phyloP scores from a whole-genome alignment of 2,888 invertebrate species.

The Volucella zonaria region DNA sequence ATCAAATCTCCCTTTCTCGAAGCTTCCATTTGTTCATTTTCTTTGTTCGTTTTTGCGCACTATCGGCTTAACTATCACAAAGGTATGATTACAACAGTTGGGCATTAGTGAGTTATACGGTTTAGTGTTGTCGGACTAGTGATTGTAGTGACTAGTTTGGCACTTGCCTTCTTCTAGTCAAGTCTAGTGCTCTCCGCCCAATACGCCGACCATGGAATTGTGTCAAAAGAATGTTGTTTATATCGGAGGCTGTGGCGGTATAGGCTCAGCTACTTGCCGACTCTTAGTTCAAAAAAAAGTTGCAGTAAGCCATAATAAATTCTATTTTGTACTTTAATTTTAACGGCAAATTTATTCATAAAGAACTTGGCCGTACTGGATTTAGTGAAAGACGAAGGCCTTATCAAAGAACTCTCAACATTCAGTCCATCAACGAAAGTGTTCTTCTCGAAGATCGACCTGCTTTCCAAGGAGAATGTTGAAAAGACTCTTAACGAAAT shows the following conservation, averaged over 20 bases:
- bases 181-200: too few relatives aligned
- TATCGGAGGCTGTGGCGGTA: conserved; percentile 78
- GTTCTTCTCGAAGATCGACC: conserved; percentile 78
- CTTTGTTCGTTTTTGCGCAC: too few relatives aligned
- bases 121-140: too few relatives aligned
- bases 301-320: conserved; percentile 72
- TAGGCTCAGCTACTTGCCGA: conserved; percentile 78
- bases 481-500: conserved; percentile 77
- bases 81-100: too few relatives aligned
- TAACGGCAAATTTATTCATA: background rate
- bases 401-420: conserved; percentile 78
- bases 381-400: conserved; percentile 79
- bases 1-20: too few relatives aligned
- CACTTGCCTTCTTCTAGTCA: too few relatives aligned
- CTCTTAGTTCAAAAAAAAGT: conserved; percentile 78
- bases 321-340: background rate
- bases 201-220: conserved; percentile 74
- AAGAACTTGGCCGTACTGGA: conserved; percentile 79
- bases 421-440: conserved; percentile 76
- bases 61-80: too few relatives aligned
- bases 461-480: conserved; percentile 77
- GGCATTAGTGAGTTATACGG: too few relatives aligned
- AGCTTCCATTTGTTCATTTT: too few relatives aligned
- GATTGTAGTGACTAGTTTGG: too few relatives aligned
- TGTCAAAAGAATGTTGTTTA: conserved; percentile 79